Base-by-base conservation (phyloP, 2,888 invertebrate genomes). In the Nymphalis urticae region DNA sequence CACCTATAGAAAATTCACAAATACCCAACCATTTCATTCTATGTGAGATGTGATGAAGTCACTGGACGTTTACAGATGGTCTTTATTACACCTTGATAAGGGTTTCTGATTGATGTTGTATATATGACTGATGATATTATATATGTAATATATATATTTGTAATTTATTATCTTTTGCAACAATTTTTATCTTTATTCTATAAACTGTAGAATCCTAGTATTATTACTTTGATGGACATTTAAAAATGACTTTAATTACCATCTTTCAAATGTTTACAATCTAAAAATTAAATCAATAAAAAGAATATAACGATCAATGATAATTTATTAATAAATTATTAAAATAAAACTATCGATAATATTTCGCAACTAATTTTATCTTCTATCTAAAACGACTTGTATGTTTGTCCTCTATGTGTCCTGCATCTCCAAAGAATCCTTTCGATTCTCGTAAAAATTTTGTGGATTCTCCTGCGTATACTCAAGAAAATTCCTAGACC, bases 1-100 rank as follows among this genome's bases (percentile, higher is more conserved):
- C 62, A 42, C 65, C 48, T 66, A 59, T 66, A 68, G 68, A 68
- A 64, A 58, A 68, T 58, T 60, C 48, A 62, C 53, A 48, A 32
- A 56, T 19, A 53, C 61, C 48, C 66, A 66, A 58, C 24, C 42
- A 27, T 51, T 63, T 32, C 16, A 58, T 42, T 32, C 54, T 32
- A 42, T 42, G 19, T 9, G 58, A 36, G 58, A 42, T 42, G 36
- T 58, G 36, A 58, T 58, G 58, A 42, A 58, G 36, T 58, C 36
- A n/a, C 58, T 42, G 42, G 17, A 58, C 42, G 19, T n/a, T 58
- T 58, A 36, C 36, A 19, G 42, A 42, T 27, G 32, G 27, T 56
- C 54, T 27, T 27, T 27, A 9, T 56, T 56, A 27, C 27, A 32
- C 32, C 54, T 32, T 56, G 16, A 56, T 42, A 42, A 42, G 42